Conservation (phyloP, 2,888 invertebrate species). For the Microdon myrmicae region DNA sequence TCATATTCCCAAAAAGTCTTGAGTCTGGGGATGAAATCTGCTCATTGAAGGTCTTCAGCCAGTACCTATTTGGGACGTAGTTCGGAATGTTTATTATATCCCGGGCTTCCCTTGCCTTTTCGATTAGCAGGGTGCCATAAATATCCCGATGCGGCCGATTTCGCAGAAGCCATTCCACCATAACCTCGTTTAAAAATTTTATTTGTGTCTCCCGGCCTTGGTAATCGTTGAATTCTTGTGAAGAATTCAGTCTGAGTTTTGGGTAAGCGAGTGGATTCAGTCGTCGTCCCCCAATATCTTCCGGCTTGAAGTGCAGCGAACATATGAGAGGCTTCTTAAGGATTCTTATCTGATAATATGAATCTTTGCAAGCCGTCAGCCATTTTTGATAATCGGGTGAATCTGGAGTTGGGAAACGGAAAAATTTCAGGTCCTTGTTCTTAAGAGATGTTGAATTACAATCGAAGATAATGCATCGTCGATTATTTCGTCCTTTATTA, state of each 20-base stretch:
- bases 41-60: constrained; percentile 63
- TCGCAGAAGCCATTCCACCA: constrained; percentile 63
- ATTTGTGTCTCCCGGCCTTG: constrained; percentile 63
- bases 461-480: constrained; percentile 64
- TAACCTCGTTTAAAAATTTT: constrained; percentile 63
- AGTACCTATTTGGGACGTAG: constrained; percentile 60
- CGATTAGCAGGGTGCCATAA: constrained; percentile 27
- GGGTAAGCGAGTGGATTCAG: constrained; percentile 61
- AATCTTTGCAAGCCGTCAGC: constrained; percentile 65
- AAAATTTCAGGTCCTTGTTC: constrained; percentile 62
- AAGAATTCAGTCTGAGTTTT: constrained; percentile 59
- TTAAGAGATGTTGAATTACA: constrained; percentile 63
- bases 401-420: constrained; percentile 62
- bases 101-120: constrained; percentile 26
- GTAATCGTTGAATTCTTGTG: constrained; percentile 61
- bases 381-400: constrained; percentile 62
- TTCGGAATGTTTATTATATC: constrained; percentile 22
- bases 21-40: constrained; percentile 18
- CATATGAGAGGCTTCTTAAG: constrained; percentile 64
- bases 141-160: constrained; percentile 53
- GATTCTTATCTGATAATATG: constrained; percentile 61
- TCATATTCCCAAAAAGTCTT: constrained; percentile 54
- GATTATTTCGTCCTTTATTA: constrained; percentile 62
- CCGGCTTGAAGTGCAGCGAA: constrained; percentile 62
- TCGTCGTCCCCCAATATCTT: constrained; percentile 60